phyloP scores from a whole-genome alignment of 2,888 invertebrate species.

The Aphodius sticticus region DNA sequence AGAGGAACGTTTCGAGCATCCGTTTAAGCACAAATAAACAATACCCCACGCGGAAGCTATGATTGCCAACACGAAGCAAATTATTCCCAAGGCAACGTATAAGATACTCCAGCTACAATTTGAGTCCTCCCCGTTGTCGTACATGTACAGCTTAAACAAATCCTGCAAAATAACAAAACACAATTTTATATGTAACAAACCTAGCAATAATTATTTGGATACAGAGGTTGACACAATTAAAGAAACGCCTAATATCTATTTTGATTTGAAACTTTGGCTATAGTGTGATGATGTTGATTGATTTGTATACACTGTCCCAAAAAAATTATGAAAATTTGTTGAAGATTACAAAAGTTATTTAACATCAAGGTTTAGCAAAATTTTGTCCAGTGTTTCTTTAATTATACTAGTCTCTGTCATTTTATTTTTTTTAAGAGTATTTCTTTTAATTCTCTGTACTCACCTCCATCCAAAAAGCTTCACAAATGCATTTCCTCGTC shows the following conservation, averaged over 20 bases:
- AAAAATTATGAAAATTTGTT: neutral
- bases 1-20: constrained; percentile 62
- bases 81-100: constrained; percentile 83
- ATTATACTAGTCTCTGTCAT: neutral
- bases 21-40: constrained; percentile 68
- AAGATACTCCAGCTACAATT: constrained; percentile 92
- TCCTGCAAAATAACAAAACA: constrained; percentile 44
- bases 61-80: constrained; percentile 65
- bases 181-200: constrained; percentile 5
- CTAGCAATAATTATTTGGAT: neutral
- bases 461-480: constrained; percentile 95
- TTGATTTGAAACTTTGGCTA: too few species aligned
- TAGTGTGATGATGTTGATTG: too few species aligned
- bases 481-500: constrained; percentile 86
- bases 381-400: too few species aligned
- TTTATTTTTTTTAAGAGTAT: constrained; percentile 17
- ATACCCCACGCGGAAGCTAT: constrained; percentile 72
- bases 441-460: constrained; percentile 16
- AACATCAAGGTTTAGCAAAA: too few species aligned
- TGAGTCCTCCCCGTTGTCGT: constrained; percentile 53
- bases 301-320: neutral
- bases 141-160: constrained; percentile 55
- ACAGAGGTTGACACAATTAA: too few species aligned
- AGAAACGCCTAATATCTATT: too few species aligned
- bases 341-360: too few species aligned